These are phyloP conservation scores for Melinaea menophilus DNA, from an alignment of 2,888 invertebrate species.

Conservation along the genomic window DNA sequence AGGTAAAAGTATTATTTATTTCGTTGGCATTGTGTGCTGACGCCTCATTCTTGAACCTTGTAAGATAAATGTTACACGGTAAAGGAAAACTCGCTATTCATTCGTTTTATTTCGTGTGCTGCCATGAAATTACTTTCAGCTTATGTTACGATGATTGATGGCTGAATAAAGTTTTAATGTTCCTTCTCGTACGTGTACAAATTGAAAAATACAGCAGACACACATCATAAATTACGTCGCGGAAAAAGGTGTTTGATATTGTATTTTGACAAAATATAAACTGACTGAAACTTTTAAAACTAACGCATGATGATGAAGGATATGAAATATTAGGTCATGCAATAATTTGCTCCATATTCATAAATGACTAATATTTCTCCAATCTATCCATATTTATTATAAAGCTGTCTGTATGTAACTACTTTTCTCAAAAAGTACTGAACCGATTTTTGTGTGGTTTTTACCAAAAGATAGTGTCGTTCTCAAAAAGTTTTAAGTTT, in stretches of 20 bases:
- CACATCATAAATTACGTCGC: not conserved
- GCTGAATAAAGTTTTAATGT: conserved; percentile 3
- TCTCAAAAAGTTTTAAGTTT: too few species aligned
- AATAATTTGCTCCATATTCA: too few species aligned
- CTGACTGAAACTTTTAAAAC: too few species aligned
- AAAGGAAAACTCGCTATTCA: conserved; percentile 10
- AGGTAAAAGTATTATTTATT: conserved; percentile 15
- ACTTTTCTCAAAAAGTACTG: too few species aligned
- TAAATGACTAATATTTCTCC: too few species aligned
- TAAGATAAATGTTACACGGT: conserved; percentile 19
- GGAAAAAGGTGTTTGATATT: not conserved
- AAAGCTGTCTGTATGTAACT: too few species aligned
- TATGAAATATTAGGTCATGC: too few species aligned
- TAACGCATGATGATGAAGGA: too few species aligned
- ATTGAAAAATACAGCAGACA: conserved; percentile 1
- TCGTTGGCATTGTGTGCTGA: conserved; percentile 10
- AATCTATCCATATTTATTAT: too few species aligned
- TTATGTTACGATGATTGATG: conserved; percentile 12
- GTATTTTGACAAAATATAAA: not conserved
- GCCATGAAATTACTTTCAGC: conserved; percentile 9
- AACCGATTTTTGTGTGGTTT: too few species aligned
- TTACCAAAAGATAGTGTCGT: too few species aligned
- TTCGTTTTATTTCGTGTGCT: conserved; percentile 10
- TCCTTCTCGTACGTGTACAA: not conserved
- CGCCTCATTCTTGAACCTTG: conserved; percentile 8